Evolutionary conservation across 2,113 vertebrate species (phyloP).

Genomic region (Gallinago media): DNA sequence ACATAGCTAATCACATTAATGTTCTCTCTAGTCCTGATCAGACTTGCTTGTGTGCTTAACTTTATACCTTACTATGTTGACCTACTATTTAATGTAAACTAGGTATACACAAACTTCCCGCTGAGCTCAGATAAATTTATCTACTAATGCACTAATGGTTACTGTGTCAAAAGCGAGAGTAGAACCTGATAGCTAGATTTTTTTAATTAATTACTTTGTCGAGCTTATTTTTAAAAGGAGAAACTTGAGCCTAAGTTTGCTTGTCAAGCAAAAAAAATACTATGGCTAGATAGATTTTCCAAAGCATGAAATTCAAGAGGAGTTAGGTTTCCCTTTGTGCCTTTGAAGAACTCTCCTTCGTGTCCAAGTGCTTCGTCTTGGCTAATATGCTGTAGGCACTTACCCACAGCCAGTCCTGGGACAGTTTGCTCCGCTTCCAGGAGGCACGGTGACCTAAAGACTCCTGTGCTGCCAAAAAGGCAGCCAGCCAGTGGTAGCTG

Average conservation of each 20-base stretch:
- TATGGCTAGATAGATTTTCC: slow-evolving; percentile 48
- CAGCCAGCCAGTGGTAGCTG: neutral
- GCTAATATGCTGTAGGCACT: neutral
- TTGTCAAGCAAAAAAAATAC: slow-evolving; percentile 56
- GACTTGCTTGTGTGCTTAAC: slow-evolving; percentile 8
- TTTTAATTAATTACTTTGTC: slow-evolving; percentile 53
- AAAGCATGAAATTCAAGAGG: slow-evolving; percentile 53
- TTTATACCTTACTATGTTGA: neutral
- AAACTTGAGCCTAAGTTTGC: slow-evolving; percentile 42
- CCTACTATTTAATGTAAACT: slow-evolving; percentile 28
- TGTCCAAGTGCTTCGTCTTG: neutral
- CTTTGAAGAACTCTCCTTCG: neutral
- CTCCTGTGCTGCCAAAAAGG: neutral
- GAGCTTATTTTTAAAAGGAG: slow-evolving; percentile 49
- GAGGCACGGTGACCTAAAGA: neutral
- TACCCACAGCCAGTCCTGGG: neutral
- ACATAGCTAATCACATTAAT: slow-evolving; percentile 12
- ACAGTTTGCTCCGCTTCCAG: neutral
- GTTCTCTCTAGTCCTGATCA: slow-evolving; percentile 23
- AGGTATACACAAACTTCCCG: neutral
- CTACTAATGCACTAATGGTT: neutral
- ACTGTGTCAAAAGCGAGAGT: neutral
- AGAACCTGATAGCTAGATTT: slow-evolving; percentile 44
- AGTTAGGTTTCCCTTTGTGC: slow-evolving; percentile 41
- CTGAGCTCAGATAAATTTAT: slow-evolving; percentile 22